phyloP scores from a whole-genome alignment of 2,888 invertebrate species.

The Caenorhabditis afra region DNA sequence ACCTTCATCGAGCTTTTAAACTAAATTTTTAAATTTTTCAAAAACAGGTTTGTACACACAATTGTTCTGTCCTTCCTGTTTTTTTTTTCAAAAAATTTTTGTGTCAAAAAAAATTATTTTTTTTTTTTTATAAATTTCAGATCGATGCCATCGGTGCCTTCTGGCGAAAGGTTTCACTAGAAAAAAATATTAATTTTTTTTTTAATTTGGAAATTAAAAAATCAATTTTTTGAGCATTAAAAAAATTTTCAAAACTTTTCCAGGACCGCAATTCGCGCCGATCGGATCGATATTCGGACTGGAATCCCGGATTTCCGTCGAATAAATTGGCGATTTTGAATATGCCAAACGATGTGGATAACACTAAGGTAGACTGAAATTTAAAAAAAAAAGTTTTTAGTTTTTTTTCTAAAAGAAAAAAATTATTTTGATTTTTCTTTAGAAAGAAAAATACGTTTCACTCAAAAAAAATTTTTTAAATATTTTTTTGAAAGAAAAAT shows the following conservation, averaged over 20 bases:
- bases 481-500: too few species aligned
- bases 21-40: too few species aligned
- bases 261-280: constrained; percentile 29
- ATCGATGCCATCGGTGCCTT: constrained; percentile 29
- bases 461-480: neutral
- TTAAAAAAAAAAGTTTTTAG: constrained; percentile 8
- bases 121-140: constrained; percentile 30
- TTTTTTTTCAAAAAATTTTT: too few species aligned
- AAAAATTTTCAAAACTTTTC: neutral
- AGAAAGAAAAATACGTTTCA: neutral
- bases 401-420: neutral
- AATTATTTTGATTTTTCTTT: neutral
- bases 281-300: constrained; percentile 38
- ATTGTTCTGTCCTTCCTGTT: neutral
- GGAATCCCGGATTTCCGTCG: constrained; percentile 50
- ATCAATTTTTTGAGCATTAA: neutral
- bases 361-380: constrained; percentile 42
- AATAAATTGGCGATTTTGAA: constrained; percentile 63
- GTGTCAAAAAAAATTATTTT: neutral
- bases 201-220: neutral
- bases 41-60: too few species aligned
- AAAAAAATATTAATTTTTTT: neutral
- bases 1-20: too few species aligned
- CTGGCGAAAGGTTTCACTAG: constrained; percentile 21
- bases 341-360: constrained; percentile 63